Evolutionary conservation across 1,140 invertebrate species (phyloP).

Genomic region (Conopomorpha cramerella): DNA sequence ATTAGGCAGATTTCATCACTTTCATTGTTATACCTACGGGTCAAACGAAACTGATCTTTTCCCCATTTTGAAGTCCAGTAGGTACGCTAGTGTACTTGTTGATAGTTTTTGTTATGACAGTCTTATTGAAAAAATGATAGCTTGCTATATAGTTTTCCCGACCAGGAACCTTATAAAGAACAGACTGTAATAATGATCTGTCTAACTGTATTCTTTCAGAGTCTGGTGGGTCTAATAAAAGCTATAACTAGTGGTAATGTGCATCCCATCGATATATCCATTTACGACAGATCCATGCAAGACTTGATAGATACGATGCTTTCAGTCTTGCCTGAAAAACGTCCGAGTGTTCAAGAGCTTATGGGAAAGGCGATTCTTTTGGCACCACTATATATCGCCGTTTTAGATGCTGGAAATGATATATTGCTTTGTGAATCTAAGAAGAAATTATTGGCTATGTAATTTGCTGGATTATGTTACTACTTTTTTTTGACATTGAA

Average conservation of each 20-base stretch:
- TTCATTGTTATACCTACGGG: no score
- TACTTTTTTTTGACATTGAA: neutral
- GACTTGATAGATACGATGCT: slow-evolving; percentile 57
- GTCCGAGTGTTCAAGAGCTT: slow-evolving; percentile 44
- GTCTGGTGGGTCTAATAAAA: slow-evolving; percentile 54
- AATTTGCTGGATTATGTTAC: neutral
- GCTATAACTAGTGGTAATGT: slow-evolving; percentile 57
- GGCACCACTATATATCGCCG: slow-evolving; percentile 36
- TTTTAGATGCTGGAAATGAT: slow-evolving; percentile 40
- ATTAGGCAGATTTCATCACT: no score
- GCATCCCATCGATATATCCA: slow-evolving; percentile 45
- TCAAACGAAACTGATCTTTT: no score
- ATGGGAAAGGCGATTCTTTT: slow-evolving; percentile 45
- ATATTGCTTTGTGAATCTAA: slow-evolving; percentile 25
- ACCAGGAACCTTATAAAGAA: no score
- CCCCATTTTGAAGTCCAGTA: no score
- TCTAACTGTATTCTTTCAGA: no score
- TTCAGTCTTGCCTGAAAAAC: slow-evolving; percentile 51
- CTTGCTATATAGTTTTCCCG: no score
- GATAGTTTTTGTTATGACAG: no score
- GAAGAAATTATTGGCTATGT: slow-evolving; percentile 7
- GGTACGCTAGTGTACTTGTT: no score
- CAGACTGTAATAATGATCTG: no score
- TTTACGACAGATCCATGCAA: slow-evolving; percentile 55
- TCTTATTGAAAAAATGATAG: no score